Base-by-base conservation (phyloP, 30 jellyfish, hydroid and myxozoan genomes). In the Cassiopea andromeda region DNA sequence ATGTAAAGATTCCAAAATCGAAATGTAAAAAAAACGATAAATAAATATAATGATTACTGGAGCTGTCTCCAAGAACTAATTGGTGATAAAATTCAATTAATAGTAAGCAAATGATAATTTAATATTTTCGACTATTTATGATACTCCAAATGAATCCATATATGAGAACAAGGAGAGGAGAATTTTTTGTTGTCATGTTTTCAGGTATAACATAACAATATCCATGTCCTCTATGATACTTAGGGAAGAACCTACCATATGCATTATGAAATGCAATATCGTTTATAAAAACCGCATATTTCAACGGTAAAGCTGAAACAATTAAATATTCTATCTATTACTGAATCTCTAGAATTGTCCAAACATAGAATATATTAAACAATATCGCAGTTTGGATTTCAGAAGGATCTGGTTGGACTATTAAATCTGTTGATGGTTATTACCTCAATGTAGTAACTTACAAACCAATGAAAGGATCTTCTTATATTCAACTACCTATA, bases 401-500 rank as follows among this genome's bases (percentile, higher is more conserved):
- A 2, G 64, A 50, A 50, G 64, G 64, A 2, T 50, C 64, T 50
- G 64, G 64, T 2, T 50, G 64, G 64, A 2, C 9, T 2, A 50
- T 50, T 50, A 5, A 50, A 50, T 50, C 64, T 2, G 64, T 50
- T 50, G 64, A 50, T 50, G 64, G 9, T 50, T 9, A 50, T 50
- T 50, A 50, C 9, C 64, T 50, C 5, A 50, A 2, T 50, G 64
- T 50, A 9, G 64, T 50, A 47, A 87, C 44, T 57, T 70, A 73
- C 49, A 60, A 59, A 48, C 91, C 95, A 46, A 46, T 87, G 84
- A 73, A 61, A 2, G 95, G 91, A 48, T 77, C 86, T 2, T 48
- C 91, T 17, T 78, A 87, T 79, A 77, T 87, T 54, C 86, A 43
- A 38, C 67, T 77, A 87, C 95, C 95, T 1, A 78, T 60, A 87